Percentiles rank a stretch among this genome's conserved stretches.
Conservation (phyloP, 1,140 invertebrate genomes). For the Acromyrmex echinatior region DNA sequence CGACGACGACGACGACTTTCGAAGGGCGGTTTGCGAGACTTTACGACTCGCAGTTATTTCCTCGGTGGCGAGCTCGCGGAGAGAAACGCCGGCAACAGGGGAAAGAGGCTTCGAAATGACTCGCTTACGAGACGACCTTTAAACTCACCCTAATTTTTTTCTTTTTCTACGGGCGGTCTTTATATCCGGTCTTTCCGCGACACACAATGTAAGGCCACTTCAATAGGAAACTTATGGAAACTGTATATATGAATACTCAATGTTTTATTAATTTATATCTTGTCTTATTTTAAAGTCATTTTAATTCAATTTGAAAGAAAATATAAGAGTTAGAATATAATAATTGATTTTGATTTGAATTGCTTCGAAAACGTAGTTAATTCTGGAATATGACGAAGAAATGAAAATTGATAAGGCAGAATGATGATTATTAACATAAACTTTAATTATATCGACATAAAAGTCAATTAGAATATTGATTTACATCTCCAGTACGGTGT, state of each 20-base stretch:
- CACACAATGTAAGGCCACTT: background rate
- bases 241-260: conserved; percentile 10
- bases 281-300: background rate
- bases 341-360: background rate
- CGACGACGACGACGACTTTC: conserved; percentile 10
- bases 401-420: background rate
- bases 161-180: conserved; percentile 38
- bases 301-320: background rate
- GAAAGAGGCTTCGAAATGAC: conserved; percentile 51
- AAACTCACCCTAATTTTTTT: conserved; percentile 37
- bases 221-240: conserved; percentile 17
- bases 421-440: conserved; percentile 1
- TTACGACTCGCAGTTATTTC: conserved; percentile 68
- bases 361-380: background rate
- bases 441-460: conserved; percentile 14
- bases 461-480: conserved; percentile 25
- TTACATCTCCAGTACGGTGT: background rate
- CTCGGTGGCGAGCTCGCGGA: conserved; percentile 8
- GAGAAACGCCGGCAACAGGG: background rate
- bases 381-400: background rate
- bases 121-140: conserved; percentile 54
- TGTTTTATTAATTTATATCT: conserved; percentile 11
- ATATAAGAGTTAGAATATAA: background rate
- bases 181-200: background rate
- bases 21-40: conserved; percentile 49